Base-by-base conservation (phyloP, 2,113 vertebrate species). In the Antigone vipio region DNA sequence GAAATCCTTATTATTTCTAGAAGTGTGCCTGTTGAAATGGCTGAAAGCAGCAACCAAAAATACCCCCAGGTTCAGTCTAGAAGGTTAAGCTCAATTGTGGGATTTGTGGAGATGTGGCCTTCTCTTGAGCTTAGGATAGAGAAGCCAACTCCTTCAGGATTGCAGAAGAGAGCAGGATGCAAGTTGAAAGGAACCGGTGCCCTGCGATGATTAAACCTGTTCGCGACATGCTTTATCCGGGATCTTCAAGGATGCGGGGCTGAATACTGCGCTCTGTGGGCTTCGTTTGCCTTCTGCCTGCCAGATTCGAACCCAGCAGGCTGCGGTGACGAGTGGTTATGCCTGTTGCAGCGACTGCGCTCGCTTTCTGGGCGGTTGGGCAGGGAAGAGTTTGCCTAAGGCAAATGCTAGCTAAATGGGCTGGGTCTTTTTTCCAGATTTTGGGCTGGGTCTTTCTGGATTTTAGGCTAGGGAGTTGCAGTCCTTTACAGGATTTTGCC, bases 161-260 rank as follows among this genome's bases (percentile, higher is more conserved):
- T 32, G 19, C n/a, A 44, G 76, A 72, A 47, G 52, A 67, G 42
- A 71, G 76, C 3, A 0, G 73, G 80, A 27, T 87, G 80, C 17
- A 14, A 53, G 81, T 26, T 94, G 74, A 79, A 45, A 50, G 87
- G 62, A 45, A 32, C 52, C 0, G 0, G 20, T 59, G 68, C 87
- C 45, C 73, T 0, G 0, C 1, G 5, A 0, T 10, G 27, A 42
- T 75, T 55, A n/a, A 68, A 56, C 38, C 9, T 10, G 20, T 3
- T 1, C 27, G 7, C 0, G 1, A 22, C 6, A 8, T 7, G 50
- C 22, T 7, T 59, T 77, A 81, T 52, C 72, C 0, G 0, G 4
- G 24, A 35, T 91, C 69, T 68, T 85, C 21, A 5, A 76, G 88
- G 88, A 2, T 78, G 20, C 40, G 81, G 87, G 88, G 56, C 78